These are phyloP conservation scores for Anthonomus grandis DNA, from an alignment of 1,140 invertebrate species.

Conservation along the genomic window DNA sequence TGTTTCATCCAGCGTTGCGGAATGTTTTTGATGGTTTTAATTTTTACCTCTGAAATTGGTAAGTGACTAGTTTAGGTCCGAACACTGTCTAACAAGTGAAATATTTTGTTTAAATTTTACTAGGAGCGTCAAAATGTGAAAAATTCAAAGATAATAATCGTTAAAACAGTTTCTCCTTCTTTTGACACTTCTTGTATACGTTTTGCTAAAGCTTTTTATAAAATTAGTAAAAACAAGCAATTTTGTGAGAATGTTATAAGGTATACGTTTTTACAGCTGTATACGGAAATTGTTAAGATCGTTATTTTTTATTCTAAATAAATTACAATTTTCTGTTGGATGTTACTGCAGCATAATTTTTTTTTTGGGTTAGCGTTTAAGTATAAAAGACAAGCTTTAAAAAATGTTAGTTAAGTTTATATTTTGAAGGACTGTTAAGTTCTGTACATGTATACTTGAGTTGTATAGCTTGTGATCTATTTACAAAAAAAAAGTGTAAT, in stretches of 20 bases:
- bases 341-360: conserved; percentile 22
- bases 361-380: conserved; percentile 31
- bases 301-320: no score
- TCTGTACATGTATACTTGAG: conserved; percentile 36
- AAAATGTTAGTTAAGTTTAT: conserved; percentile 36
- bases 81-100: no score
- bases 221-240: no score
- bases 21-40: no score
- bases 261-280: conserved; percentile 28
- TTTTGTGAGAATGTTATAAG: no score
- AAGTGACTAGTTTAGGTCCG: no score
- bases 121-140: no score
- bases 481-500: conserved; percentile 42
- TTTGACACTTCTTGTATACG: no score
- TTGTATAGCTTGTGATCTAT: conserved; percentile 42
- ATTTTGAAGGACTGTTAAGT: conserved; percentile 27
- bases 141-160: no score
- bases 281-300: conserved; percentile 20
- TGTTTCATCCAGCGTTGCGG: conserved; percentile 5
- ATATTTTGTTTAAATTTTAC: no score
- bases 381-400: conserved; percentile 35
- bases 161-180: background rate
- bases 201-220: no score
- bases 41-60: no score
- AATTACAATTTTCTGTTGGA: conserved; percentile 30